These are phyloP conservation scores for Bimastos eiseni DNA, from an alignment of 2,888 invertebrate genomes.

Conservation along the genomic window DNA sequence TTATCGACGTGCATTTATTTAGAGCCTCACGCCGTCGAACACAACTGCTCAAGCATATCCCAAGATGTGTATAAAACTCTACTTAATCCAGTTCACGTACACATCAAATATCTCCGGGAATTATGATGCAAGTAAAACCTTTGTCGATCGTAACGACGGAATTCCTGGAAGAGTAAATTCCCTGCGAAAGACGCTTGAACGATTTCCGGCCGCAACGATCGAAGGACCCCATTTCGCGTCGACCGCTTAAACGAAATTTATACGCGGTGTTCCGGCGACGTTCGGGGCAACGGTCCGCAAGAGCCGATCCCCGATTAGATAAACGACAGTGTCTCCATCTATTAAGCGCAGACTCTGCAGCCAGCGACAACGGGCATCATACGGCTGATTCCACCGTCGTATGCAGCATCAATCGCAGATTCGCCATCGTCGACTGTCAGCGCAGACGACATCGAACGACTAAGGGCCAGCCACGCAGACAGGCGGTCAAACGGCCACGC, in stretches of 20 bases:
- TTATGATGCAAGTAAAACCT: not conserved
- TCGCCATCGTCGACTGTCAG: not conserved
- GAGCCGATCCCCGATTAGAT: not conserved
- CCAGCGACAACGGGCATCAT: not conserved
- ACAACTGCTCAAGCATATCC: not conserved
- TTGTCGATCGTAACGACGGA: not conserved
- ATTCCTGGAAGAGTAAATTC: not conserved
- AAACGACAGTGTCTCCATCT: not conserved
- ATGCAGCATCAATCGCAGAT: not conserved
- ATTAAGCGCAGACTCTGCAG: not conserved
- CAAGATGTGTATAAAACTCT: not conserved
- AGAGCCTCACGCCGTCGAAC: not conserved
- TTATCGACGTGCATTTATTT: not conserved
- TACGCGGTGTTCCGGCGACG: not conserved
- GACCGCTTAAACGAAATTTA: not conserved
- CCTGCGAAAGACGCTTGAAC: not conserved
- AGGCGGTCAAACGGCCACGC: not conserved
- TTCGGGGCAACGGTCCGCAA: not conserved
- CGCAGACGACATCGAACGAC: not conserved
- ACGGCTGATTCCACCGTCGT: not conserved
- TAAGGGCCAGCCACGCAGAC: not conserved
- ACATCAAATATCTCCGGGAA: not conserved
- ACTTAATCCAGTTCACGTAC: not conserved
- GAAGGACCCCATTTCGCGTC: not conserved
- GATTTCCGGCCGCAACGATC: not conserved